Evolutionary conservation across 23 tunicate genomes (phyloP).

Genomic region (Halocynthia aurantium): DNA sequence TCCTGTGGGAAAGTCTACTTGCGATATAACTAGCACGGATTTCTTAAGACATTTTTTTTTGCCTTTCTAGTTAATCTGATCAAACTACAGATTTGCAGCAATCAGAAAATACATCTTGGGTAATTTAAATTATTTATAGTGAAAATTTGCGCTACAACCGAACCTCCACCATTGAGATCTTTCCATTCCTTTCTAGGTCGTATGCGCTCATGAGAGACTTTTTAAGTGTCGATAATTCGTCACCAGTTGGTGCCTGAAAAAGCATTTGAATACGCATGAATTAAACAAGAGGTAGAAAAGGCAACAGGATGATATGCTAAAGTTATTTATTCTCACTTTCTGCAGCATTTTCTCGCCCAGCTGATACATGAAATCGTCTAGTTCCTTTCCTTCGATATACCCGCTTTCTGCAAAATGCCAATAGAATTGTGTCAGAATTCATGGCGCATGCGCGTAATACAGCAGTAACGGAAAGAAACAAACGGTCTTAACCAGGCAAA

Average conservation of each 20-base stretch:
- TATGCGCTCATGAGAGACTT: constrained; percentile 53
- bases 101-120: neutral
- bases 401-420: constrained; percentile 53
- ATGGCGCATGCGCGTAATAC: too few relatives aligned
- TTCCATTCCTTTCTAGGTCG: constrained; percentile 37
- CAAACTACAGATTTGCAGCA: neutral
- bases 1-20: too few relatives aligned
- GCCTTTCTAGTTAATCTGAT: neutral
- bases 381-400: constrained; percentile 63
- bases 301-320: too few relatives aligned
- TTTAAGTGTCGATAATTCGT: constrained; percentile 37
- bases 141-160: neutral
- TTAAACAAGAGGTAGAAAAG: too few relatives aligned
- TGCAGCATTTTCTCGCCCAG: constrained; percentile 47
- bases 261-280: neutral
- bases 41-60: neutral
- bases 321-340: constrained; percentile 20
- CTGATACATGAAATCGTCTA: constrained; percentile 63
- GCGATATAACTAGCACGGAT: neutral
- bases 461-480: too few relatives aligned
- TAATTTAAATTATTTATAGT: neutral
- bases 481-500: too few relatives aligned
- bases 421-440: neutral
- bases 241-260: constrained; percentile 55
- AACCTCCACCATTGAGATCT: constrained; percentile 73